Conservation (phyloP, 2,113 vertebrate genomes). For the Bettongia penicillata region DNA sequence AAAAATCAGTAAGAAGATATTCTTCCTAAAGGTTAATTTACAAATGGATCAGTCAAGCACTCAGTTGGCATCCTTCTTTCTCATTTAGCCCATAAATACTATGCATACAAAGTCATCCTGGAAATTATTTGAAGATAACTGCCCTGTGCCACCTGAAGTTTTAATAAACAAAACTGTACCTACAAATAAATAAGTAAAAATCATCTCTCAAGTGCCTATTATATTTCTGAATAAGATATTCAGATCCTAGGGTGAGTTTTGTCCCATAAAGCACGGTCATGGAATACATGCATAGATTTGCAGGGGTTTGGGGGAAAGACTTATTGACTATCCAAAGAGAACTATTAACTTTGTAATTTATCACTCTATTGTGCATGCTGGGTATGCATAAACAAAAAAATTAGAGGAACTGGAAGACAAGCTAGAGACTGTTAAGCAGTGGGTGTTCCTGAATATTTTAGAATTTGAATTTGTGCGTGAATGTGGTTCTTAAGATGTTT, state of each 20-base stretch:
- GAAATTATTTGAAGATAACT: constrained; percentile 54
- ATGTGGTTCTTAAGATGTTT: not conserved
- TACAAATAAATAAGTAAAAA: constrained; percentile 60
- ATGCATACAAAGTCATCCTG: constrained; percentile 6
- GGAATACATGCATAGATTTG: constrained; percentile 65
- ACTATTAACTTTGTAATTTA: constrained; percentile 58
- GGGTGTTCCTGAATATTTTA: constrained; percentile 37
- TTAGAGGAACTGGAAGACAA: not conserved
- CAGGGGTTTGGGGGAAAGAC: constrained; percentile 46
- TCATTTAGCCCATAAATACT: constrained; percentile 8
- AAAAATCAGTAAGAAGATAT: constrained; percentile 8
- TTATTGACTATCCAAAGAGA: constrained; percentile 60
- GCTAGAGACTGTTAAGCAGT: not conserved
- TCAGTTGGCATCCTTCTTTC: constrained; percentile 1
- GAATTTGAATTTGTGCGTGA: not conserved
- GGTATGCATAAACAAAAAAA: constrained; percentile 13
- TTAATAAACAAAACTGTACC: constrained; percentile 58
- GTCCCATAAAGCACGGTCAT: constrained; percentile 36
- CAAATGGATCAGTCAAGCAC: not conserved
- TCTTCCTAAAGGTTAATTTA: constrained; percentile 25
- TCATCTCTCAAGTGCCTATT: constrained; percentile 38
- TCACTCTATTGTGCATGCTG: constrained; percentile 2
- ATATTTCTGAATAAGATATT: constrained; percentile 61
- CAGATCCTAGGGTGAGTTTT: constrained; percentile 55
- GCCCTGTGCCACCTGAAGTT: constrained; percentile 65